Base-by-base conservation (phyloP, 2,113 vertebrate genomes). In the Prunella fulvescens region DNA sequence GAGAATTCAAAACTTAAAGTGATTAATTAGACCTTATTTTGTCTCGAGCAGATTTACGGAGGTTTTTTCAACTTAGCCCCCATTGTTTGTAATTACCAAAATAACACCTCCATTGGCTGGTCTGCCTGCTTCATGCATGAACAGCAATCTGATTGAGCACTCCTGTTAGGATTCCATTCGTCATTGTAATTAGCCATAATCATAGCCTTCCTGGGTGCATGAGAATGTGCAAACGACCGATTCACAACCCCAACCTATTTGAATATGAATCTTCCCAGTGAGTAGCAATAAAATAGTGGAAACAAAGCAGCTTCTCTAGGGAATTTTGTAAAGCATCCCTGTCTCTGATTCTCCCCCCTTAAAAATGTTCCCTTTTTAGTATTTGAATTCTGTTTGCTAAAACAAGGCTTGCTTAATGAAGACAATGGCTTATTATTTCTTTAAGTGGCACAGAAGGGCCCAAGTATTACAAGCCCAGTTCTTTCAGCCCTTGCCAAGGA, bases 181-280 rank as follows among this genome's bases (percentile, higher is more conserved):
- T 98, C 98, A 98, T 98, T 98, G 98, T 98, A 98, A 98, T 98
- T 98, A 98, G 98, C 98, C 97, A 97, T 98, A 98, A 98, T 98
- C 98, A 98, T 97, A 97, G 98, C 97, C 96, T 98, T 98, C 98
- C 98, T 95, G 98, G 96, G 97, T 98, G 97, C 98, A 98, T 98
- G 98, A 98, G 98, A 99, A 98, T 98, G 98, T 98, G 98, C 96
- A 92, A 97, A 98, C 96, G 90, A 92, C 97, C 97, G 97, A 98
- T 99, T 99, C 98, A 98, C 98, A 97, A 96, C 96, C 97, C 94
- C 81, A 93, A 72, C 93, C 97, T 94, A 99, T 99, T 98, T 99
- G 98, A 99, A 99, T 99, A 98, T 98, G 98, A 98, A 99, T 98
- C 98, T 98, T 98, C 97, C 95, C 97, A 95, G 97, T 85, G 93